These are phyloP conservation scores for Nematolebias whitei DNA, from an alignment of 2,113 vertebrate genomes.

Conservation along the genomic window DNA sequence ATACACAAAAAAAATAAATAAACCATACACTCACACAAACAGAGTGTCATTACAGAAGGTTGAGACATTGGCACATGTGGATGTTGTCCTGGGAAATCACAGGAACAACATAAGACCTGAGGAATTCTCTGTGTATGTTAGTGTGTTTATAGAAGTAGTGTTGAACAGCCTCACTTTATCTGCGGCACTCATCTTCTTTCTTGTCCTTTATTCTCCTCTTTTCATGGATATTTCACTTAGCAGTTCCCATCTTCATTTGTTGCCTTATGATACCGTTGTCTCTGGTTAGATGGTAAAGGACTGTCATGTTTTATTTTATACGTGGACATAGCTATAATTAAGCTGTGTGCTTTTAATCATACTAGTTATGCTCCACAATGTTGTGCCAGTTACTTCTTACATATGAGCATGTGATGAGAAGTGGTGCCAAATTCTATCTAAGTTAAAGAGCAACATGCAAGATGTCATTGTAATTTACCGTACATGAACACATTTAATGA, in stretches of 20 bases:
- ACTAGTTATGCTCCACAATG: neutral
- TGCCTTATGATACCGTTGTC: neutral
- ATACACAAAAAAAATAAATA: neutral
- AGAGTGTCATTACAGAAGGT: conserved; percentile 48
- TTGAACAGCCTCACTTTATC: conserved; percentile 17
- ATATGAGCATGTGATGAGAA: neutral
- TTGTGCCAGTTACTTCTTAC: neutral
- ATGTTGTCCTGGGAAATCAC: conserved; percentile 68
- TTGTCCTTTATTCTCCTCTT: conserved; percentile 2
- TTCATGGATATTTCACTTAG: neutral
- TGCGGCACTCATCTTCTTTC: conserved; percentile 8
- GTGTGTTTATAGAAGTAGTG: conserved; percentile 8
- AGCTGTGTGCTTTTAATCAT: conserved; percentile 7
- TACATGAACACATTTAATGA: conserved; percentile 7
- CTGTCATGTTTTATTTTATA: conserved; percentile 12
- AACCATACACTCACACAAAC: conserved; percentile 27
- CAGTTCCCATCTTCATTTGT: conserved; percentile 2
- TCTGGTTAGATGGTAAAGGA: neutral
- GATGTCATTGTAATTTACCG: neutral
- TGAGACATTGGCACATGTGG: conserved; percentile 45
- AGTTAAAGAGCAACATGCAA: conserved; percentile 7
- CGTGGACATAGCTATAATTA: conserved; percentile 1
- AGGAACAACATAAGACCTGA: conserved; percentile 70
- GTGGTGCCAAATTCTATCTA: conserved; percentile 1
- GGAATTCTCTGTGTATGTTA: conserved; percentile 25